Percentiles rank a stretch among this genome's conserved stretches.
These are phyloP conservation scores for Nothocercus nigrocapillus DNA, from an alignment of 2,113 vertebrate genomes.

Conservation along the genomic window DNA sequence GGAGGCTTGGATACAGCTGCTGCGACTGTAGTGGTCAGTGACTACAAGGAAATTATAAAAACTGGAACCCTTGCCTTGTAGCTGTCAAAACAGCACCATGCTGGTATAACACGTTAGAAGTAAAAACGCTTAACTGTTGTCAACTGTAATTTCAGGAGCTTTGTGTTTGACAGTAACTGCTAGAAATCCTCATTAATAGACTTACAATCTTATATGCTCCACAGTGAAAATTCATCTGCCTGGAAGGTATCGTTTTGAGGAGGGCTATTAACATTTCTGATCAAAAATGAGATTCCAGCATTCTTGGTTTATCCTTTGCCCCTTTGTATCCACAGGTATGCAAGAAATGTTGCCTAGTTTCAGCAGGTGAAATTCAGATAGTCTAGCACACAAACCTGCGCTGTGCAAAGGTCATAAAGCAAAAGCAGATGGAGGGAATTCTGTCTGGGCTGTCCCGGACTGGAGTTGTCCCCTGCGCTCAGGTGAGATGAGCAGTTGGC, in stretches of 20 bases:
- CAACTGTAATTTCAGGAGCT: neutral
- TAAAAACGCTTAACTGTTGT: neutral
- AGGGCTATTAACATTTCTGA: neutral
- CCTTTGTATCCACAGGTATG: neutral
- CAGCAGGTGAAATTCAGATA: neutral
- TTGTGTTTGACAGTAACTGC: neutral
- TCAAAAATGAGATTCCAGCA: neutral
- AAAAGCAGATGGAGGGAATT: neutral
- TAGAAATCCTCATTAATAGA: constrained; percentile 15
- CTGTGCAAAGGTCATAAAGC: neutral
- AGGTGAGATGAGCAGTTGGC: neutral
- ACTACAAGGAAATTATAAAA: neutral
- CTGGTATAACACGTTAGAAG: neutral
- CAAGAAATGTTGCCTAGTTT: neutral
- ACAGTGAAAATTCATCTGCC: neutral
- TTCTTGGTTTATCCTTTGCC: neutral
- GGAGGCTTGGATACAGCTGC: neutral
- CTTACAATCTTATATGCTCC: neutral
- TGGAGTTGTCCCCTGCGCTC: neutral
- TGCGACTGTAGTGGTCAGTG: neutral
- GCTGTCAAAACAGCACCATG: neutral
- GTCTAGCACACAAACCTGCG: neutral
- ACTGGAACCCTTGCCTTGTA: neutral
- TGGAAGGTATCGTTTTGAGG: neutral
- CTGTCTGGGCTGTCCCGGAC: neutral